These are phyloP conservation scores for Pycnonotus jocosus DNA, from an alignment of 2,113 vertebrate genomes.

Conservation along the genomic window DNA sequence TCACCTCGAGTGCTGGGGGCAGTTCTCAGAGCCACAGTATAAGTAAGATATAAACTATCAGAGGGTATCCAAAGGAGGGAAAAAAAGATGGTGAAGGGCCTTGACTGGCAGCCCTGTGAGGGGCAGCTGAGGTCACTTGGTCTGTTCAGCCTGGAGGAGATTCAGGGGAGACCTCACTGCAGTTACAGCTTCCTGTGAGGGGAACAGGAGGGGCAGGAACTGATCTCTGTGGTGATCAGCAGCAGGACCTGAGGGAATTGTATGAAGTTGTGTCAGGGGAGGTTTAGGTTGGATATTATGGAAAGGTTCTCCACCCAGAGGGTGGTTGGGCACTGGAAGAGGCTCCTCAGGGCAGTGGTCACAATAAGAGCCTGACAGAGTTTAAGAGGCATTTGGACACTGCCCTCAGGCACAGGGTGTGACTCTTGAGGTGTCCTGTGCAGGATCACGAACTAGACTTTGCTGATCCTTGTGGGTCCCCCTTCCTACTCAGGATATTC, in stretches of 20 bases:
- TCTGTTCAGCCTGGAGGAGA: neutral
- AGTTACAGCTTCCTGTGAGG: neutral
- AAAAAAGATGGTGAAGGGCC: neutral
- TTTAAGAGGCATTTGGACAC: neutral
- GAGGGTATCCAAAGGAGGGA: neutral
- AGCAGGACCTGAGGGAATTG: neutral
- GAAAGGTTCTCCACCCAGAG: neutral
- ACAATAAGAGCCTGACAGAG: neutral
- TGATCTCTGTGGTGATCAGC: neutral
- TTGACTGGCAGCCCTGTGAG: rapidly evolving
- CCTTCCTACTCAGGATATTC: neutral
- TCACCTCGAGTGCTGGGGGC: rapidly evolving
- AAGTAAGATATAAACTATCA: rapidly evolving
- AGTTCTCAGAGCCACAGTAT: neutral
- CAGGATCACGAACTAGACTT: neutral
- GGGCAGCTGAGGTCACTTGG: neutral
- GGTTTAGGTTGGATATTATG: neutral
- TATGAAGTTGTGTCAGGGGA: neutral
- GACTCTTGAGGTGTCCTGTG: too few relatives aligned
- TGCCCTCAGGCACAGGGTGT: neutral
- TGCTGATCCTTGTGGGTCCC: neutral
- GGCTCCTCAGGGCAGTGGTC: neutral
- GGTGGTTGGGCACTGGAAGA: neutral
- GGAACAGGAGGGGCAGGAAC: neutral
- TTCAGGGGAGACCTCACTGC: neutral